Conservation (phyloP, 2,113 vertebrate species). For the Anguilla rostrata region DNA sequence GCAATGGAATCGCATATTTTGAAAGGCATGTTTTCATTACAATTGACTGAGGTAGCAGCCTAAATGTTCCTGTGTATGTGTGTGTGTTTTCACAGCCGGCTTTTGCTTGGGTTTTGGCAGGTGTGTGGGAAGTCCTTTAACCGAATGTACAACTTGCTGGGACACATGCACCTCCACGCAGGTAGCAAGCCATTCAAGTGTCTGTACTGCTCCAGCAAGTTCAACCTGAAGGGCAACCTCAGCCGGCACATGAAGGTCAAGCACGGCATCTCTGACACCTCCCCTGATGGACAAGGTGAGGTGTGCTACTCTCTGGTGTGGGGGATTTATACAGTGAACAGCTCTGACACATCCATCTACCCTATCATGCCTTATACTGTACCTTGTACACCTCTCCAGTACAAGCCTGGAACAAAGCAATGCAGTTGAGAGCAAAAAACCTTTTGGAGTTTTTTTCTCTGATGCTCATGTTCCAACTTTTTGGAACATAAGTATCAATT, state of each 20-base stretch:
- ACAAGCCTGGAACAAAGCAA: too few species aligned
- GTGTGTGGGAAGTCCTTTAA: constrained; percentile 98
- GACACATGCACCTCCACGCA: constrained; percentile 96
- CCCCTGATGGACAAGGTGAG: constrained; percentile 91
- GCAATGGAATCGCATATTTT: too few species aligned
- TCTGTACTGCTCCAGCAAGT: constrained; percentile 97
- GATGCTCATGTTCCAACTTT: too few species aligned
- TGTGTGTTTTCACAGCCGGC: background rate
- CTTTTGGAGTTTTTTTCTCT: too few species aligned
- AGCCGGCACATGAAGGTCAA: constrained; percentile 99
- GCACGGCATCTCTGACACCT: constrained; percentile 91
- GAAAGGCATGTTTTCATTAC: too few species aligned
- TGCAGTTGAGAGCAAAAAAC: too few species aligned
- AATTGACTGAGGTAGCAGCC: too few species aligned
- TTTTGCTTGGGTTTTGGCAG: constrained; percentile 55
- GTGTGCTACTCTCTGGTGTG: background rate
- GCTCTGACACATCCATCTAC: background rate
- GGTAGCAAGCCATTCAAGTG: constrained; percentile 98
- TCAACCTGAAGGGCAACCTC: constrained; percentile 98
- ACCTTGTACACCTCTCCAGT: too few species aligned
- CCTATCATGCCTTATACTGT: too few species aligned
- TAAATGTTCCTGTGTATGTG: too few species aligned
- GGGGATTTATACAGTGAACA: background rate
- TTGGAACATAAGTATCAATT: too few species aligned
- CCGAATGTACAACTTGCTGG: constrained; percentile 98